A percentile compares a stretch with the other conserved stretches of the same genome.
Evolutionary conservation across 2,113 vertebrate species (phyloP).

Genomic region (Oreochromis aureus): DNA sequence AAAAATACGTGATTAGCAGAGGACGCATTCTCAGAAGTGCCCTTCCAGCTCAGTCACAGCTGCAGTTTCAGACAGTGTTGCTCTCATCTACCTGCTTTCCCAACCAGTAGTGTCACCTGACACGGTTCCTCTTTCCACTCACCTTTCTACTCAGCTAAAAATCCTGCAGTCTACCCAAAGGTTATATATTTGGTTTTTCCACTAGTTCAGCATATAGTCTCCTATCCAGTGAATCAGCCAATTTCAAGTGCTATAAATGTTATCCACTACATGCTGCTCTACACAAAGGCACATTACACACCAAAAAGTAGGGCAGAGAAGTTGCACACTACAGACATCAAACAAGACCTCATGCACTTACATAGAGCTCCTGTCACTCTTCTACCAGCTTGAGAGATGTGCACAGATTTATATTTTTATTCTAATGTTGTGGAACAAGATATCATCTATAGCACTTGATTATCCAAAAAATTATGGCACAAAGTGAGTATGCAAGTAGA

Average conservation of each 20-base stretch:
- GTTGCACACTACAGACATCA: background rate
- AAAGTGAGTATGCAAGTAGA: background rate
- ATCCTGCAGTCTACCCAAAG: background rate
- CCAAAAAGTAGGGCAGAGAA: background rate
- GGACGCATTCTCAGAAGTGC: background rate
- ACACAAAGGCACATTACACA: background rate
- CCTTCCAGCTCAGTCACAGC: background rate
- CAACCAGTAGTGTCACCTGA: background rate
- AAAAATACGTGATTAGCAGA: background rate
- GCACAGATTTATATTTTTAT: background rate
- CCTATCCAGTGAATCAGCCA: background rate
- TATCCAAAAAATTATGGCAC: background rate
- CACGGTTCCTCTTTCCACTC: rapidly evolving
- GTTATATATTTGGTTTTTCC: background rate
- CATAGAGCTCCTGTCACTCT: background rate
- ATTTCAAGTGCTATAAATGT: background rate
- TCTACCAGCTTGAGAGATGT: background rate
- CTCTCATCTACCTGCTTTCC: background rate
- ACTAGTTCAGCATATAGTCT: background rate
- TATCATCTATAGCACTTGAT: background rate
- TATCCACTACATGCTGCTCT: background rate
- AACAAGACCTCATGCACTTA: background rate
- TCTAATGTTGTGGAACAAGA: background rate
- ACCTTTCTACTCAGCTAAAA: background rate
- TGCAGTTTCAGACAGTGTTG: background rate